Evolutionary conservation across 2,888 invertebrate genomes (phyloP), one percentile per base, ranked within the genome.

Genomic region (Entomobrya multifasciata): DNA sequence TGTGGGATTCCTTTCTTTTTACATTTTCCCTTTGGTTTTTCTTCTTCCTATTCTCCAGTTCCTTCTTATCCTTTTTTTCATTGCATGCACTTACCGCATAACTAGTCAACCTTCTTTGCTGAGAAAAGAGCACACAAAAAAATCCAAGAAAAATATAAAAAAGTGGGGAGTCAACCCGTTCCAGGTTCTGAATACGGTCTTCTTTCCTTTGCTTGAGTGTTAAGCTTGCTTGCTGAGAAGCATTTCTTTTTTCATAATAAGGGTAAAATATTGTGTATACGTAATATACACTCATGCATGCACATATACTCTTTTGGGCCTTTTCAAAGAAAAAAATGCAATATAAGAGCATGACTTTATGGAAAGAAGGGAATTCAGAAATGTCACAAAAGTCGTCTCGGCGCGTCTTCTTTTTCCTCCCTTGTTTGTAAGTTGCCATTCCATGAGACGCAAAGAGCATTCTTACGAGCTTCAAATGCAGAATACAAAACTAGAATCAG

Each of bases 321-420:
- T 47, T 60, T 57, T 77, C 47, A 27, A 57, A 30, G 17, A 25
- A 52, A 52, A 60, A 74, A 60, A 60, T 20, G 60, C 17, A 25
- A 60, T 25, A 77, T 77, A 77, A 77, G 77, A 17, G 44, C 60
- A 27, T 70, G 77, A 82, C 85, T 86, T 86, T 88, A 86, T 88
- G 88, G 86, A 86, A 88, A 88, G 86, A 65, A 86, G 86, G 88
- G 88, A 86, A 88, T 86, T 86, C 77, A 88, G 77, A 88, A 86
- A 82, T 86, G 88, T 88, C 86, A 88, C 74, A 74, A 86, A 80
- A 79, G 80, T 80, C 80, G 79, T 74, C 86, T 80, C 74, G 55
- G n/a, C 41, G 77, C 60, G 52, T 84, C 67, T 76, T 84, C 76
- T 44, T 65, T 60, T 49, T 85, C 36, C 22, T 60, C 55, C 74